Evolutionary conservation across 2,797 vertebrate species (phyloP).

Genomic region (Macropodus opercularis): DNA sequence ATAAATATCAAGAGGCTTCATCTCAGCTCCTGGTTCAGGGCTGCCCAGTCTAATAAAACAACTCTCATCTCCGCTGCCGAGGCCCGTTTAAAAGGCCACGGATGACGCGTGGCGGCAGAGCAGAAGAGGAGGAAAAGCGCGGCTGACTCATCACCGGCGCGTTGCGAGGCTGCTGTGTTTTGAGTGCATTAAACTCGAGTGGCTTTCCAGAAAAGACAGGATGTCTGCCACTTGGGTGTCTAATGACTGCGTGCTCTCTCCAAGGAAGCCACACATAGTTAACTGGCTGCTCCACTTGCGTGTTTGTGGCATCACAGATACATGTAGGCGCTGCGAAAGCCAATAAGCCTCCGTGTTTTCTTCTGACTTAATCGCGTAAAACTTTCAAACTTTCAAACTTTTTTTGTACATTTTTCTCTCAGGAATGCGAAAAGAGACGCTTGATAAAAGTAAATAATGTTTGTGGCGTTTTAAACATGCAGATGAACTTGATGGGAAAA

Average conservation of each 20-base stretch:
- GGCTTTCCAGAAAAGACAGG: slow-evolving; percentile 62
- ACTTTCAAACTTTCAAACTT: slow-evolving; percentile 8
- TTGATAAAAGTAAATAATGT: slow-evolving; percentile 24
- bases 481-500: slow-evolving; percentile 6
- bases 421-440: slow-evolving; percentile 44
- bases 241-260: slow-evolving; percentile 40
- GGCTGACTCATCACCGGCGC: slow-evolving; percentile 73
- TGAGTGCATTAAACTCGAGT: slow-evolving; percentile 66
- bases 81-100: slow-evolving; percentile 65
- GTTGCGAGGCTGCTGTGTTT: slow-evolving; percentile 36
- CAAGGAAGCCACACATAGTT: slow-evolving; percentile 20
- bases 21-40: slow-evolving; percentile 51
- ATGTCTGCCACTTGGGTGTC: slow-evolving; percentile 57
- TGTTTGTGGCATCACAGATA: slow-evolving; percentile 36
- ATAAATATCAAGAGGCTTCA: slow-evolving; percentile 67
- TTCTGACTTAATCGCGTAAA: slow-evolving; percentile 9
- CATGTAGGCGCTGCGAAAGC: slow-evolving; percentile 24
- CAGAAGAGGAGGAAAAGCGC: slow-evolving; percentile 51
- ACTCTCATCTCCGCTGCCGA: slow-evolving; percentile 42
- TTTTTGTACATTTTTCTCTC: slow-evolving; percentile 22
- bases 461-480: slow-evolving; percentile 42
- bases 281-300: slow-evolving; percentile 27
- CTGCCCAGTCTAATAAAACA: slow-evolving; percentile 70
- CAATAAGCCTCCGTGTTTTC: slow-evolving; percentile 3
- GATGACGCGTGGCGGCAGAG: slow-evolving; percentile 53